Conservation (phyloP, 2,888 invertebrate species). For the Hirtodrosophila cameraria region DNA sequence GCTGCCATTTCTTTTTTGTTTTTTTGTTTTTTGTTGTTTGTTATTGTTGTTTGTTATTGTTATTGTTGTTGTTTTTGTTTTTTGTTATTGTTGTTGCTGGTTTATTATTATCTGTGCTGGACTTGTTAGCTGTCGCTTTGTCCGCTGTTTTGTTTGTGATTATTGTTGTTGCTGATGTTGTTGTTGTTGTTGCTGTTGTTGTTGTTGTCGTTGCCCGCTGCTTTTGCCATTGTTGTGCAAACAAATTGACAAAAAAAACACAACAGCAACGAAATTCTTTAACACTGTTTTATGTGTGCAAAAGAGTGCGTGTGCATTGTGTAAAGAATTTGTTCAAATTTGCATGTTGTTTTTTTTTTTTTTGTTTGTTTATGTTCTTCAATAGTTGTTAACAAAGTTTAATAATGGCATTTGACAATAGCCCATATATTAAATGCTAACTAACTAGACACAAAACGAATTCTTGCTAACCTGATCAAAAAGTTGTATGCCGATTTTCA, state of each 20-base stretch:
- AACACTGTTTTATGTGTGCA: constrained; percentile 19
- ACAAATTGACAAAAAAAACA: constrained; percentile 46
- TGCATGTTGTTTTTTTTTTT: constrained; percentile 23
- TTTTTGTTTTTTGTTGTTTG: constrained; percentile 20
- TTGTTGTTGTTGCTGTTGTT: constrained; percentile 31
- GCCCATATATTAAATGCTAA: too few relatives aligned
- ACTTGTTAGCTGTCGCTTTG: constrained; percentile 67
- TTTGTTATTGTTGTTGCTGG: constrained; percentile 33
- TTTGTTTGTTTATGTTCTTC: constrained; percentile 11
- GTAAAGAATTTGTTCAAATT: constrained; percentile 49
- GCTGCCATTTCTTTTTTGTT: constrained; percentile 1
- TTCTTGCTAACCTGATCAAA: background rate
- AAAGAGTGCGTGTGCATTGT: too few relatives aligned
- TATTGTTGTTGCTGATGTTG: constrained; percentile 17
- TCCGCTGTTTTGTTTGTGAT: too few relatives aligned
- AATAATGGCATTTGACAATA: constrained; percentile 36
- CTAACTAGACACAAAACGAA: too few relatives aligned
- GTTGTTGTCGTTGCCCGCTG: constrained; percentile 21
- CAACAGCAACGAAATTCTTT: too few relatives aligned
- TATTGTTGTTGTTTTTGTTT: constrained; percentile 21
- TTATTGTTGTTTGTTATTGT: constrained; percentile 24
- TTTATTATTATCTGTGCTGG: constrained; percentile 57
- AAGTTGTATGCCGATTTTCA: too few relatives aligned
- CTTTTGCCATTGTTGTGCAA: constrained; percentile 37
- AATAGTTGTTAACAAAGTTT: constrained; percentile 3